A percentile compares a stretch with the other conserved stretches of the same genome.
Conservation (phyloP, 2,113 vertebrate genomes). For the Phylloscopus trochiloides region DNA sequence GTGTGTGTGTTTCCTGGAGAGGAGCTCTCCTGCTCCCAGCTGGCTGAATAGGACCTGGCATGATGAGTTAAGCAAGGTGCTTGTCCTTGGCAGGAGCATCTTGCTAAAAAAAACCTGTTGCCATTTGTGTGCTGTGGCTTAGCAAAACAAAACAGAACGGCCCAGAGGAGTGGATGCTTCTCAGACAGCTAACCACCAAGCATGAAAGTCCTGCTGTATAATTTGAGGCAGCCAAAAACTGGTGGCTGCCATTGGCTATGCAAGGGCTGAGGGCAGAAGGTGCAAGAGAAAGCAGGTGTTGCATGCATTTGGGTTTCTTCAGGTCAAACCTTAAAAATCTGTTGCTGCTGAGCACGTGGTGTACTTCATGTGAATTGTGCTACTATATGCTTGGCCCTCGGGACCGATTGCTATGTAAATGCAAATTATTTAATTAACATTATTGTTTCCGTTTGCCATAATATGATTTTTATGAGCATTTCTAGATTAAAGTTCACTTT, state of each 20-base stretch:
- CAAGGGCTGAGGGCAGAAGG: not conserved
- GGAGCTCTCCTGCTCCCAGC: not conserved
- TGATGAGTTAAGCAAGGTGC: not conserved
- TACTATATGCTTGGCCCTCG: slow-evolving; percentile 30
- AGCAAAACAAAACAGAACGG: not conserved
- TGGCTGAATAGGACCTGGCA: not conserved
- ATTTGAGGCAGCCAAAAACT: not conserved
- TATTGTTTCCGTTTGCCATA: slow-evolving; percentile 60
- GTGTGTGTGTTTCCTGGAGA: not conserved
- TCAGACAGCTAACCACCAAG: not conserved
- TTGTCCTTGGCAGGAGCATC: not conserved
- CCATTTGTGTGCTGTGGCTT: not conserved
- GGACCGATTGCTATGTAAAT: slow-evolving; percentile 54
- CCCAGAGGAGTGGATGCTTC: not conserved
- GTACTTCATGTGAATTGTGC: slow-evolving; percentile 26
- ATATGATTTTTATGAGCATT: slow-evolving; percentile 67
- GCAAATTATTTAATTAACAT: slow-evolving; percentile 68
- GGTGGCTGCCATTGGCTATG: not conserved
- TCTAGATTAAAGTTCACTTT: slow-evolving; percentile 64
- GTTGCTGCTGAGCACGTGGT: not conserved
- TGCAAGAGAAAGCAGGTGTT: not conserved
- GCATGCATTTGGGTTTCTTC: not conserved
- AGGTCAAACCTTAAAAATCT: not conserved
- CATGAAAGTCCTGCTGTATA: not conserved
- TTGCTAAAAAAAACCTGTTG: not conserved